A percentile compares a stretch with the other conserved stretches of the same genome.
These are phyloP conservation scores for Tympanoctomys barrerae DNA, from an alignment of 2,797 vertebrate species.

Conservation along the genomic window DNA sequence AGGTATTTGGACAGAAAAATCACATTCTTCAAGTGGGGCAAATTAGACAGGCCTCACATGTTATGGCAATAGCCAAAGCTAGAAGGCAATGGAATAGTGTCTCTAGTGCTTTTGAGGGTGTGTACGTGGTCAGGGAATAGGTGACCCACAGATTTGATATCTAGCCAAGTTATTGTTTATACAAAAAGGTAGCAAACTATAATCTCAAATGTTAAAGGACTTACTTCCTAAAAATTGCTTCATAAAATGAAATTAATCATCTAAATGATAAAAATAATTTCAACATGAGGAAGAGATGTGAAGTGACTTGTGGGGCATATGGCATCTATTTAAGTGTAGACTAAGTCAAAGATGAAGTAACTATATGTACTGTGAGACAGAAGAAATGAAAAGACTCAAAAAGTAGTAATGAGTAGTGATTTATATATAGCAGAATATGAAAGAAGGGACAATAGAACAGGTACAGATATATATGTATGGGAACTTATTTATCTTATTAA, in stretches of 20 bases:
- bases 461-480: not conserved
- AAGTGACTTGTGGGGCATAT: not conserved
- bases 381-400: conserved; percentile 43
- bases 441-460: not conserved
- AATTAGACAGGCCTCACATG: not conserved
- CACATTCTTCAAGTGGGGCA: not conserved
- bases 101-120: not conserved
- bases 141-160: not conserved
- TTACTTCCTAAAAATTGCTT: not conserved
- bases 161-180: conserved; percentile 12
- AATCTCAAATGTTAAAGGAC: conserved; percentile 17
- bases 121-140: not conserved
- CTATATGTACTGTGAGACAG: not conserved
- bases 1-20: conserved; percentile 12
- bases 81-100: not conserved
- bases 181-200: not conserved
- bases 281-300: conserved; percentile 12
- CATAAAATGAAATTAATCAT: conserved; percentile 35
- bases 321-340: conserved; percentile 27
- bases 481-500: conserved; percentile 19
- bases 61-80: not conserved
- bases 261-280: conserved; percentile 38
- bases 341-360: conserved; percentile 28
- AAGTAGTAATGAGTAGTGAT: conserved; percentile 27
- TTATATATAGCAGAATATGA: conserved; percentile 41